Evolutionary conservation across 1,140 invertebrate species (phyloP), one percentile per base, ranked within the genome.

Genomic region (Plutomurus gul): DNA sequence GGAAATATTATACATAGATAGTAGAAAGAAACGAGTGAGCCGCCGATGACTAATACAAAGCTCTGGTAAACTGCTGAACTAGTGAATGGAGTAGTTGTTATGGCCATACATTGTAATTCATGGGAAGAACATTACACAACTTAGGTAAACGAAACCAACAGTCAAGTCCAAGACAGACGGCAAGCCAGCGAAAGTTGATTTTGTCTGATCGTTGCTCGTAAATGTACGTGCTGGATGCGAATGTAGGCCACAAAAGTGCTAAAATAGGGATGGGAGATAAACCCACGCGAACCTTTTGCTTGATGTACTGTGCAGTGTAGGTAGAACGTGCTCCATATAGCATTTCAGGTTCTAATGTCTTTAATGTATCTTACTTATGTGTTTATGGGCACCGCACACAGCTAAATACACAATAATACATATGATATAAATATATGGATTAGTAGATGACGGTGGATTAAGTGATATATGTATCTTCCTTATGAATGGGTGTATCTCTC

Each of bases 221-320:
- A 36, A 47, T 37, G 40, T 60, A 33, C 37, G 72, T 30, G 27
- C 60, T 33, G 30, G 36, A 65, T 71, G n/a, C 11, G 27, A 65
- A 77, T 65, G 76, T 77, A 77, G 76, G 76, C 20, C 76, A 77
- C 25, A 71, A n/a, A 47, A 51, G 76, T 77, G 76, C 76, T 77
- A 77, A 77, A 77, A 77, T 37, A 20, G 74, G 47, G 74, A 47
- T 74, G 72, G 72, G 16, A 49, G 33, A 33, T 36, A 75, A 75
- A 75, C 13, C 22, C 56, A 65, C 16, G 27, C 56, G 30, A 65
- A 33, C 27, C 56, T 65, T 65, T 65, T 39, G 18, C 20, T 22
- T 25, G 10, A 30, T 56, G 49, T 25, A 56, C 10, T 10, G 16
- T 16, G 49, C 49, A 56, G 2, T 25, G 22, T 18, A 22, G 3